Base-by-base conservation (phyloP, 2,888 invertebrate species). In the Candidula unifasciata region DNA sequence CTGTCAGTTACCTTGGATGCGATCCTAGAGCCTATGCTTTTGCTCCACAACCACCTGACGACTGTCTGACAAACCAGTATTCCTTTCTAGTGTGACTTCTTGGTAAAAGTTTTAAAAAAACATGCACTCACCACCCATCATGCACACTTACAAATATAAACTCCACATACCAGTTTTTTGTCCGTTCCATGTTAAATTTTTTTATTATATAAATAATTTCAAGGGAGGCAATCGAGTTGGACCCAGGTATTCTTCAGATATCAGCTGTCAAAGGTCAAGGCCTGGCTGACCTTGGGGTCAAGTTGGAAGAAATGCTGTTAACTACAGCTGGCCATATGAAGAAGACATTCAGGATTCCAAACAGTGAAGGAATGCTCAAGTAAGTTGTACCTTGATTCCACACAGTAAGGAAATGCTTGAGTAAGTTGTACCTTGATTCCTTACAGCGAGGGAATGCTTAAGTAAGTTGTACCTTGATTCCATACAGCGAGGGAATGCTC, bases 241-340 rank as follows among this genome's bases (percentile, higher is more conserved):
- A 79, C 57, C 80, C 33, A 1, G 33, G 64, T 13, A 84, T 83
- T 21, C 66, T 87, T 21, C 52, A 80, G 73, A 82, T 94, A 8
- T 94, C 96, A 44, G 95, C 95, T 21, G 94, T 95, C 0, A 94
- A 93, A 57, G 94, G 95, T 37, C 86, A 89, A 78, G 94, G 95
- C 24, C 91, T 96, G 64, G 93, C 94, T 84, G 89, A 93, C 35
- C 91, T 96, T 81, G 89, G 93, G 27, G 77, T 89, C 24, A 87
- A 90, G 87, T 91, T 96, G 44, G 94, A 96, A 90, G 87, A 94
- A 52, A 92, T 94, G 82, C 90, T 96, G 60, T 90, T 96, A 27
- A 87, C 91, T 60, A 93, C 93, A 13, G 96, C 96, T 0, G 95
- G 94, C 35, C 93, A 95, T 60, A 93, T 93, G 74, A 93, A 94